These are phyloP conservation scores for Metalampra italica DNA, from an alignment of 2,888 invertebrate species.

Conservation along the genomic window DNA sequence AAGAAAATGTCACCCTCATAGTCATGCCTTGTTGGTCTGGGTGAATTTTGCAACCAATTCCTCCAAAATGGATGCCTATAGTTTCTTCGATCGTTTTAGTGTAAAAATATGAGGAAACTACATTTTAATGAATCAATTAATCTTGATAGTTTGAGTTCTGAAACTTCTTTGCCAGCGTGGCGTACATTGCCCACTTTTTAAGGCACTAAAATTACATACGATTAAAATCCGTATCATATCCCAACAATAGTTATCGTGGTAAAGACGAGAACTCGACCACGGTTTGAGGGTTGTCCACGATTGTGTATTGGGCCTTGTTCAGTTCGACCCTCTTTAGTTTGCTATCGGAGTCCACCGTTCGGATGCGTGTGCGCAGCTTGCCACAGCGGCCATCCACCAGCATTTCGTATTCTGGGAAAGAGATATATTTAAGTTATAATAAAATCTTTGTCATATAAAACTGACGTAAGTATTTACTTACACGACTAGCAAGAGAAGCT, in stretches of 20 bases:
- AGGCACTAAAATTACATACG: not conserved
- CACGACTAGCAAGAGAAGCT: too few relatives aligned
- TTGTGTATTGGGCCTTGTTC: slow-evolving; percentile 55
- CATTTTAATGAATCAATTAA: too few relatives aligned
- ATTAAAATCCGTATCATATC: not conserved
- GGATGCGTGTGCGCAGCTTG: slow-evolving; percentile 60
- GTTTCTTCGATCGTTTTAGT: too few relatives aligned
- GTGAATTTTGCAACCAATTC: too few relatives aligned
- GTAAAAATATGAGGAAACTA: too few relatives aligned
- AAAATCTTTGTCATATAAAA: too few relatives aligned
- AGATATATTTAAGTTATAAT: slow-evolving; percentile 7
- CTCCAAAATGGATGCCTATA: too few relatives aligned
- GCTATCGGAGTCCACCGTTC: slow-evolving; percentile 45
- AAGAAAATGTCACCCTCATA: too few relatives aligned
- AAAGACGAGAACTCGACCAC: slow-evolving; percentile 42
- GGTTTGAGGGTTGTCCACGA: slow-evolving; percentile 45
- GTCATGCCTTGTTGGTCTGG: too few relatives aligned
- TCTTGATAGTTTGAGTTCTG: too few relatives aligned
- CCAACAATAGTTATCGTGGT: not conserved
- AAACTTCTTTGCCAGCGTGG: too few relatives aligned
- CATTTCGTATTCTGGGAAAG: slow-evolving; percentile 60
- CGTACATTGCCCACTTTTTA: not conserved
- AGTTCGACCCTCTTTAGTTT: slow-evolving; percentile 59
- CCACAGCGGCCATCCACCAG: slow-evolving; percentile 63
- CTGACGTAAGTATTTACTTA: too few relatives aligned